phyloP scores from a whole-genome alignment of 2,113 vertebrate genomes.

The Dendropsophus ebraccatus region DNA sequence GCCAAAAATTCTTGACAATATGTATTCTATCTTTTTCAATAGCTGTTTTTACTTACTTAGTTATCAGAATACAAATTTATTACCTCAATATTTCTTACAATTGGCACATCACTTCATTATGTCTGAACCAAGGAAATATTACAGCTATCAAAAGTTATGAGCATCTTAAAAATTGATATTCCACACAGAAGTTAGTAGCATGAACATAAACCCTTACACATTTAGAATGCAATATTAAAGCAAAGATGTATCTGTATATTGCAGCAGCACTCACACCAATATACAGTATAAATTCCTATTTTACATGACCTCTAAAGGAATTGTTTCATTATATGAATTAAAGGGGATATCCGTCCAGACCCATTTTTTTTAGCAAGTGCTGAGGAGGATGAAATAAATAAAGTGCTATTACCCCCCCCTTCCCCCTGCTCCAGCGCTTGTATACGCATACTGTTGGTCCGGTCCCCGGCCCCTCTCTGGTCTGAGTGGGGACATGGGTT shows the following conservation, averaged over 20 bases:
- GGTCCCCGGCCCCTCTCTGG: no score
- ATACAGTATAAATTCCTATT: background rate
- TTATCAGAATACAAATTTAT: conserved; percentile 38
- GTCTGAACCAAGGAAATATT: conserved; percentile 13
- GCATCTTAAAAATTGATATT: conserved; percentile 34
- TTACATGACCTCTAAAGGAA: background rate
- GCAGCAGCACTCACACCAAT: background rate
- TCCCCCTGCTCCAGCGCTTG: no score
- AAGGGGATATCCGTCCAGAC: background rate
- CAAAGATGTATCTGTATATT: no score
- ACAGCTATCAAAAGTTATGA: conserved; percentile 42
- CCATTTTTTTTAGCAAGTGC: no score
- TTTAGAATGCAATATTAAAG: conserved; percentile 2
- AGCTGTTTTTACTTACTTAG: conserved; percentile 41
- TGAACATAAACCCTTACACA: background rate
- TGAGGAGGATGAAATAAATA: no score
- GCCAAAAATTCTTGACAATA: conserved; percentile 36
- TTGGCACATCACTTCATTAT: conserved; percentile 49
- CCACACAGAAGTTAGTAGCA: background rate
- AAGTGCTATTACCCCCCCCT: no score
- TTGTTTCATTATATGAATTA: background rate
- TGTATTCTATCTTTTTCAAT: conserved; percentile 32
- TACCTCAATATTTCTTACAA: conserved; percentile 33
- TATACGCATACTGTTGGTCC: no score
- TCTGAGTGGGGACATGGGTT: no score